Conservation (phyloP, 2,797 vertebrate genomes). For the Cossypha caffra region DNA sequence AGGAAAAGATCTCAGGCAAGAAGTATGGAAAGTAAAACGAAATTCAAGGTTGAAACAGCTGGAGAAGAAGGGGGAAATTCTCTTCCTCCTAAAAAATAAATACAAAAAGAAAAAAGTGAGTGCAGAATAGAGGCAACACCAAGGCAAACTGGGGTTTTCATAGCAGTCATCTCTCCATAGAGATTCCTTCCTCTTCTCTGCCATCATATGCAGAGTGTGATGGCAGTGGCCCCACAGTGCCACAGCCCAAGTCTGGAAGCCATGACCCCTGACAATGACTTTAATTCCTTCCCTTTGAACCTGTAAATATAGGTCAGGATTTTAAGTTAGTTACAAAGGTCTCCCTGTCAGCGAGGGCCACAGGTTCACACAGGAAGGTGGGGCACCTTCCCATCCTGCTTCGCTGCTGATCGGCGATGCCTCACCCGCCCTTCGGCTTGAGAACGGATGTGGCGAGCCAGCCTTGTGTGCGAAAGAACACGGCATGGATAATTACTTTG, state of each 20-base stretch:
- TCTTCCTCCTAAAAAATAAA: not conserved
- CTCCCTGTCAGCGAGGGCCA: not conserved
- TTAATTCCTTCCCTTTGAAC: not conserved
- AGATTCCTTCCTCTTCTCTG: not conserved
- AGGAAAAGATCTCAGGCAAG: not conserved
- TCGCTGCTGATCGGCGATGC: not conserved
- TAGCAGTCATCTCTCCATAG: not conserved
- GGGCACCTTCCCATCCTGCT: not conserved
- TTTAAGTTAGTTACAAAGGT: not conserved
- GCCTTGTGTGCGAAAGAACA: not conserved
- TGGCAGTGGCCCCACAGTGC: not conserved
- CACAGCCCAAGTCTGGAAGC: not conserved
- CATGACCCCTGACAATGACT: not conserved
- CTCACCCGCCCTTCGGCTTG: fast-evolving
- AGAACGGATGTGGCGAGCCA: not conserved
- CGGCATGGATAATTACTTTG: not conserved
- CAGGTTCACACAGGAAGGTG: not conserved
- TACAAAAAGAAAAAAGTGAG: not conserved
- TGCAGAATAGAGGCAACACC: not conserved
- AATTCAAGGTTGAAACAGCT: not conserved
- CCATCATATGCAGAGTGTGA: fast-evolving
- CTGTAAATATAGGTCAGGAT: not conserved
- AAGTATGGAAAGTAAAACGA: not conserved
- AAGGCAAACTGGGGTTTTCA: not conserved
- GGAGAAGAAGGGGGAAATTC: not conserved